These are phyloP conservation scores for Leptopilina myrica DNA, from an alignment of 2,888 invertebrate species.

Conservation along the genomic window DNA sequence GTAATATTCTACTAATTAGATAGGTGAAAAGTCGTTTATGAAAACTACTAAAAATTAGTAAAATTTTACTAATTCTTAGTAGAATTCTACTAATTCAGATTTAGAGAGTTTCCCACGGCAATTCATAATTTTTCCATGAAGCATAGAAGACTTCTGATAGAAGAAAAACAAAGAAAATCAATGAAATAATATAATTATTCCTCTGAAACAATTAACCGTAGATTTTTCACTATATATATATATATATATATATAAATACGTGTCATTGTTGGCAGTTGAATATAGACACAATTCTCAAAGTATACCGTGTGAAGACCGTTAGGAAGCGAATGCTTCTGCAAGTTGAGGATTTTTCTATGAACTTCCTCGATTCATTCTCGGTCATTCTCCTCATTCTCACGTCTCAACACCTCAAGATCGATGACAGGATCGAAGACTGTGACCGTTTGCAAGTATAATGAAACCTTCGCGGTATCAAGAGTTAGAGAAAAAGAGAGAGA, in stretches of 20 bases:
- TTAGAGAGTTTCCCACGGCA: too few species aligned
- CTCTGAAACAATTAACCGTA: slow-evolving; percentile 63
- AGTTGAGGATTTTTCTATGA: slow-evolving; percentile 25
- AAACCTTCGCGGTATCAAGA: slow-evolving; percentile 39
- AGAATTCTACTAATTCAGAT: too few species aligned
- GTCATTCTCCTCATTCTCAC: slow-evolving; percentile 39
- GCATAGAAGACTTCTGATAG: too few species aligned
- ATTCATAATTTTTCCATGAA: too few species aligned
- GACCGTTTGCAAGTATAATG: slow-evolving; percentile 61
- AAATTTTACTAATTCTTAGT: too few species aligned
- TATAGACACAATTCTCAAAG: slow-evolving; percentile 56
- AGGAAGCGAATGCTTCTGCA: slow-evolving; percentile 3
- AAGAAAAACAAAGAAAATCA: background rate
- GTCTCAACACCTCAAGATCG: slow-evolving; percentile 31
- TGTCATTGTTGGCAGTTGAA: slow-evolving; percentile 59
- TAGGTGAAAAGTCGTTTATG: too few species aligned
- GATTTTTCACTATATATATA: slow-evolving; percentile 36
- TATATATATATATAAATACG: slow-evolving; percentile 38
- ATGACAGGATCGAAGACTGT: slow-evolving; percentile 39
- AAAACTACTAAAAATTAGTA: too few species aligned
- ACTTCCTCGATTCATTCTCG: slow-evolving; percentile 38
- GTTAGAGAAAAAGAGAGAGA: slow-evolving; percentile 33
- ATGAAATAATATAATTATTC: slow-evolving; percentile 51
- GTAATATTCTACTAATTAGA: too few species aligned
- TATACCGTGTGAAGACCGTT: slow-evolving; percentile 49